Conservation (phyloP, 2,888 invertebrate genomes). For the Zygogramma bicolorata region DNA sequence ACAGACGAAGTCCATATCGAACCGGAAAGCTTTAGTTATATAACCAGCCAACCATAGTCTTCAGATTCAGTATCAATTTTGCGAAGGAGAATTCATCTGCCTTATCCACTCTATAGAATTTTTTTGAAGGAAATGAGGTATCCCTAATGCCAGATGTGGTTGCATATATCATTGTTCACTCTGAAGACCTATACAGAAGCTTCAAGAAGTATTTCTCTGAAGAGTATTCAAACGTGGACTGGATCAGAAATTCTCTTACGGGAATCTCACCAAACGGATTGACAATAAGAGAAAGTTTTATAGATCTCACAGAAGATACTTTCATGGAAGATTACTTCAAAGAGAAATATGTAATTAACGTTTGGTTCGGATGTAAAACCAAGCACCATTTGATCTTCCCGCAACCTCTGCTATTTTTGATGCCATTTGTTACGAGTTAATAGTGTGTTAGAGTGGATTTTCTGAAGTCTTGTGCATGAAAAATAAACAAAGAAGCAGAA, state of each 20-base stretch:
- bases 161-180: not conserved
- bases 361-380: conserved; percentile 4
- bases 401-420: too few relatives aligned
- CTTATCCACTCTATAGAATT: not conserved
- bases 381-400: not conserved
- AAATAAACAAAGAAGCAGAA: too few relatives aligned
- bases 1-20: too few relatives aligned
- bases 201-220: not conserved
- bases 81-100: too few relatives aligned
- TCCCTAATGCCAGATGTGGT: conserved; percentile 2
- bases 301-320: conserved; percentile 2
- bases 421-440: too few relatives aligned
- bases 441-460: too few relatives aligned
- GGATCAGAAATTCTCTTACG: not conserved
- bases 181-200: too few relatives aligned
- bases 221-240: not conserved
- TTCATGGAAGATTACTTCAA: not conserved
- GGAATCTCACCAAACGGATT: not conserved
- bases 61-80: too few relatives aligned
- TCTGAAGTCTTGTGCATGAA: too few relatives aligned
- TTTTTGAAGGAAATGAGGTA: conserved; percentile 2
- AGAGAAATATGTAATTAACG: conserved; percentile 4
- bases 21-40: too few relatives aligned
- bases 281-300: not conserved
- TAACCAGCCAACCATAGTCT: too few relatives aligned